These are phyloP conservation scores for Pollenia angustigena DNA, from an alignment of 2,888 invertebrate species.

Conservation along the genomic window DNA sequence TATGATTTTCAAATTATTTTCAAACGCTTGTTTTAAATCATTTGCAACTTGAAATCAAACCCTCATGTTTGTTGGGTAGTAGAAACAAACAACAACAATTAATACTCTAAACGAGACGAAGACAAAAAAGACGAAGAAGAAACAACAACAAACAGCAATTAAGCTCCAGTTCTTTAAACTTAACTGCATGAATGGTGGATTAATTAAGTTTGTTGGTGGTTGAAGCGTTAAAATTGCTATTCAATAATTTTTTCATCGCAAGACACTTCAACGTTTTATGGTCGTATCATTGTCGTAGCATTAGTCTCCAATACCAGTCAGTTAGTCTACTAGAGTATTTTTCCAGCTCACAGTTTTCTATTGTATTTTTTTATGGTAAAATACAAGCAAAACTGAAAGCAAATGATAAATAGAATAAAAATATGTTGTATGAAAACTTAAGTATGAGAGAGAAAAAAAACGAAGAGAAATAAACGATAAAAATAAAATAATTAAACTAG, in stretches of 20 bases:
- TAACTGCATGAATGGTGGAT: slow-evolving; percentile 64
- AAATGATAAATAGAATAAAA: neutral
- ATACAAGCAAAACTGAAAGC: neutral
- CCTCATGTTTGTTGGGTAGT: no score
- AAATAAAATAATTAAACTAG: neutral
- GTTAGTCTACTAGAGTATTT: neutral
- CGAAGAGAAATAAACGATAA: neutral
- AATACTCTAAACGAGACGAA: slow-evolving; percentile 19
- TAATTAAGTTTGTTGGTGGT: slow-evolving; percentile 70
- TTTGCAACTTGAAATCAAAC: no score
- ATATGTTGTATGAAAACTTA: neutral
- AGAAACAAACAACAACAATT: slow-evolving; percentile 37
- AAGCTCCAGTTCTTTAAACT: slow-evolving; percentile 63
- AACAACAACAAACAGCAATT: slow-evolving; percentile 61
- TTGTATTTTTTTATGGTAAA: slow-evolving; percentile 2
- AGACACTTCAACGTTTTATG: slow-evolving; percentile 5
- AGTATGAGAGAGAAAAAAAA: neutral
- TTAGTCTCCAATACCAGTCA: neutral
- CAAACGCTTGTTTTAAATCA: no score
- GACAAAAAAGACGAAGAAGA: slow-evolving; percentile 11
- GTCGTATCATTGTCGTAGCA: slow-evolving; percentile 13
- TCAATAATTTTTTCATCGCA: slow-evolving; percentile 60
- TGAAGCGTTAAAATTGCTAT: slow-evolving; percentile 68
- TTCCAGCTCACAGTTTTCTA: neutral
- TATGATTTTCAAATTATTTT: no score